Conservation (phyloP, 2,797 vertebrate genomes). For the Tragelaphus oryx region DNA sequence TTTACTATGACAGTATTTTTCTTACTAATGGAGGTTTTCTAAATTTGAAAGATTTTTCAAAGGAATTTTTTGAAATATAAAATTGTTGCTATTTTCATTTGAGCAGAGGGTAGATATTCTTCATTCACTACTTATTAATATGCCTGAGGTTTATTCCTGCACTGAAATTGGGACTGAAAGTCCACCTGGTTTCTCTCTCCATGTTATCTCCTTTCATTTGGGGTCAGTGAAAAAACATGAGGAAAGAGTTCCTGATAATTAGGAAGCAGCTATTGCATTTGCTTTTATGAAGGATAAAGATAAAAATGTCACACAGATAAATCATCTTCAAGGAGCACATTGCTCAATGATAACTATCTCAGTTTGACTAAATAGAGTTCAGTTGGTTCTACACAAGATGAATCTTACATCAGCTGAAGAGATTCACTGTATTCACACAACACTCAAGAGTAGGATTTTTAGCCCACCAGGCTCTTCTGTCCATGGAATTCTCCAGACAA, state of each 20-base stretch:
- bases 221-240: background rate
- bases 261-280: background rate
- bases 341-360: background rate
- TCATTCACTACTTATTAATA: background rate
- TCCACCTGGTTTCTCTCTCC: background rate
- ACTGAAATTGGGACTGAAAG: background rate
- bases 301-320: background rate
- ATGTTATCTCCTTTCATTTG: background rate
- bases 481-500: background rate
- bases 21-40: background rate
- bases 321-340: background rate
- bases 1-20: background rate
- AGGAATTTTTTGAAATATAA: background rate
- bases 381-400: background rate
- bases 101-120: background rate
- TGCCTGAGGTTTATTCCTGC: background rate
- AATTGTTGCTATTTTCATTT: background rate
- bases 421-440: background rate
- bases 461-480: background rate
- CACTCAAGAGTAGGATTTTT: background rate
- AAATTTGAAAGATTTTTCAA: conserved; percentile 9
- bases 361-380: background rate
- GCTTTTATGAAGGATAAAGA: background rate
- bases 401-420: background rate
- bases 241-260: background rate